Evolutionary conservation across 2,797 vertebrate genomes (phyloP).

Genomic region (Fundulus diaphanus): DNA sequence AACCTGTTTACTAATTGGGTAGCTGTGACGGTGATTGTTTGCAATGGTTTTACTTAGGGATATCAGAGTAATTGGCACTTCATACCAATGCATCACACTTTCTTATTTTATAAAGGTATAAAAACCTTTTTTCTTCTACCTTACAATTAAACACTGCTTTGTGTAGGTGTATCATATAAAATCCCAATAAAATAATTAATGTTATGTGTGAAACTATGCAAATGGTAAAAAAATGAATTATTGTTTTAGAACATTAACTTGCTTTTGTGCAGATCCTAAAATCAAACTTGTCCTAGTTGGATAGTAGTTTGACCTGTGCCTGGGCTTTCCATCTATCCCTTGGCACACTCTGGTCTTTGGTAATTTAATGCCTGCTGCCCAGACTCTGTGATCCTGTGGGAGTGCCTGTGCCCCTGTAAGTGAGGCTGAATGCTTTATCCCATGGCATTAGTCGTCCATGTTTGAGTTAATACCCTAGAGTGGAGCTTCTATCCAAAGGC

Average conservation of each 20-base stretch:
- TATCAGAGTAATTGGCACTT: no score
- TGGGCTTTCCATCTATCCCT: slow-evolving; percentile 55
- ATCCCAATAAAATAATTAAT: not conserved
- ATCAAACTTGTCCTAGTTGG: slow-evolving; percentile 44
- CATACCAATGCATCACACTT: no score
- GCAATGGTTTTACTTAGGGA: no score
- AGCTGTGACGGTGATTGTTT: no score
- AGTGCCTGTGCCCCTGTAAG: slow-evolving; percentile 74
- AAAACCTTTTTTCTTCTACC: not conserved
- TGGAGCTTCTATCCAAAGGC: slow-evolving; percentile 73
- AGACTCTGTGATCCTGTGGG: slow-evolving; percentile 71
- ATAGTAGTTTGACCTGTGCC: slow-evolving; percentile 35
- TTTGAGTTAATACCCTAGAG: slow-evolving; percentile 81
- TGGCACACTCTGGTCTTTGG: slow-evolving; percentile 63
- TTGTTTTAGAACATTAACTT: slow-evolving; percentile 41
- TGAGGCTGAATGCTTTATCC: slow-evolving; percentile 78
- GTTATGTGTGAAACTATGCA: not conserved
- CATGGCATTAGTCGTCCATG: slow-evolving; percentile 77
- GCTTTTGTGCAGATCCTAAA: slow-evolving; percentile 37
- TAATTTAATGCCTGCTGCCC: slow-evolving; percentile 72
- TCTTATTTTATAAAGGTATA: not conserved
- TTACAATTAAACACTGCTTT: not conserved
- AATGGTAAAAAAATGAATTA: not conserved
- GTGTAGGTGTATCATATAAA: not conserved
- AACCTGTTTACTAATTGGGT: no score